Conservation (phyloP, 2,797 vertebrate species). For the Columba guinea region DNA sequence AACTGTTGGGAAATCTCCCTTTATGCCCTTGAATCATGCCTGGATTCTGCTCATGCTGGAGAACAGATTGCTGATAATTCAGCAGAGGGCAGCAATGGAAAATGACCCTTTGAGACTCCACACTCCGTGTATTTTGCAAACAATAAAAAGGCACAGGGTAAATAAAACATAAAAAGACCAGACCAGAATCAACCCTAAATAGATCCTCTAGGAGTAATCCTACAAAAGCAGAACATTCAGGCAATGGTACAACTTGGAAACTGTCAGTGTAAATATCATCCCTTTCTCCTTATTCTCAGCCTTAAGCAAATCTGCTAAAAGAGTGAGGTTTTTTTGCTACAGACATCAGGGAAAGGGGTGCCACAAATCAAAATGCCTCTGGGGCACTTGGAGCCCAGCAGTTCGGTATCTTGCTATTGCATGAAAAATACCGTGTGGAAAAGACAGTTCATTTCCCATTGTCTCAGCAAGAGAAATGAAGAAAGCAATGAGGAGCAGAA, state of each 20-base stretch:
- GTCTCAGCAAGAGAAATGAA: background rate
- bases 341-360: background rate
- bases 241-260: background rate
- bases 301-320: slow-evolving; percentile 14
- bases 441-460: background rate
- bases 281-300: background rate
- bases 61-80: slow-evolving; percentile 21
- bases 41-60: background rate
- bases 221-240: slow-evolving; percentile 7
- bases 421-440: background rate
- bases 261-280: slow-evolving; percentile 5
- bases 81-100: slow-evolving; percentile 49
- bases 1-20: background rate
- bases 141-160: slow-evolving; percentile 35
- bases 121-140: slow-evolving; percentile 29
- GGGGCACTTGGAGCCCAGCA: background rate
- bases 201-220: slow-evolving; percentile 49
- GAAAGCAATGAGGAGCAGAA: background rate
- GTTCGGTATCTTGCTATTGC: background rate
- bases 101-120: slow-evolving; percentile 40
- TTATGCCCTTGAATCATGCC: background rate
- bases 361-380: background rate
- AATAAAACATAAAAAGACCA: slow-evolving; percentile 55
- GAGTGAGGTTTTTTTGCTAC: background rate
- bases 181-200: slow-evolving; percentile 25